Base-by-base conservation (phyloP, 2,888 invertebrate species). In the Agrochola macilenta region DNA sequence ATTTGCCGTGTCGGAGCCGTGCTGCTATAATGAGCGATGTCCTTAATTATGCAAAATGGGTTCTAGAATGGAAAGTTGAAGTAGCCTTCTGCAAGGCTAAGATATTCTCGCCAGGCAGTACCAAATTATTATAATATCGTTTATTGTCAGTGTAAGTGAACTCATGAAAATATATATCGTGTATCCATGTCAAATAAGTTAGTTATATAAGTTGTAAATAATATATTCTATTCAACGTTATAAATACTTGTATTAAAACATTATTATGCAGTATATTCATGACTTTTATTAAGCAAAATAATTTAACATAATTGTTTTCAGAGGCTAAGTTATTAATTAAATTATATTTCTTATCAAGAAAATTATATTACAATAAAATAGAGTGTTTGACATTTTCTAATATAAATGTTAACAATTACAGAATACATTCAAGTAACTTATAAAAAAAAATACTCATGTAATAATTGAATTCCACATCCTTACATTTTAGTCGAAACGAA, bases 151-250 rank as follows among this genome's bases (percentile, higher is more conserved):
- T 73, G 58, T 77, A 79, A 64, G 61, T 63, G 52, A 81, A 74
- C 74, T 74, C 63, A 43, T 63, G 58, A 70, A 76, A 52, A 69
- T 77, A 78, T 23, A 54, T 84, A 71, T 57, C 73, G 60, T 72
- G 72, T 81, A 87, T 83, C 72, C 81, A 83, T 79, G 66, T 86
- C 71, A 69, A 69, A 78, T 73, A 73, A 73, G 77, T 76, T 81
- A 83, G 75, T 43, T 30, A 61, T 7, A 8, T 81, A 84, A 87
- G 79, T 83, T 88, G 88, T 88, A 88, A 76, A 88, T 88, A 87
- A 82, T 74, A 87, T 84, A 88, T 88, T 88, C 60, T 88, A 88
- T 88, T 81, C 77, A 65, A 83, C 52, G 87, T 88, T 88, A 88
- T 76, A 81, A 65, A 78, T 74, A 80, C 74, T 78, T 87, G 74